These are phyloP conservation scores for Amazona vittata DNA, from an alignment of 2,113 vertebrate species.

Conservation along the genomic window DNA sequence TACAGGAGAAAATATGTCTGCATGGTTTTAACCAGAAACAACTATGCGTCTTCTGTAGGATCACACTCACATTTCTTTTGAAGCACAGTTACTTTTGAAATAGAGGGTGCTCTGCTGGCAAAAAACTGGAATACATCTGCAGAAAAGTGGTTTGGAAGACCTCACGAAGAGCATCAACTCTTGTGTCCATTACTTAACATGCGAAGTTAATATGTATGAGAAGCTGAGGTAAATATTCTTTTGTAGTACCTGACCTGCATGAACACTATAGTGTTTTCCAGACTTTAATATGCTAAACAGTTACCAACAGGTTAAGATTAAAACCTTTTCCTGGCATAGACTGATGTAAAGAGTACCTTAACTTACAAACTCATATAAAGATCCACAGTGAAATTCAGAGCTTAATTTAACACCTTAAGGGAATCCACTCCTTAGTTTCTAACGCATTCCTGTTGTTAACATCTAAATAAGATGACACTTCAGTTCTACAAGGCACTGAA, in stretches of 20 bases:
- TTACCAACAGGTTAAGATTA: background rate
- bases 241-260: background rate
- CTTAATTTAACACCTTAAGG: background rate
- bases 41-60: background rate
- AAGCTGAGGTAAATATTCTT: background rate
- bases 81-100: background rate
- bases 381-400: background rate
- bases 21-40: background rate
- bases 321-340: background rate
- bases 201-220: background rate
- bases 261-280: background rate
- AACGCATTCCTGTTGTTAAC: accelerated
- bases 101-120: background rate
- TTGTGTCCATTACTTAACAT: background rate
- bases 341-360: background rate
- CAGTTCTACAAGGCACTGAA: background rate
- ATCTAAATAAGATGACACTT: background rate
- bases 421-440: background rate
- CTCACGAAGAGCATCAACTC: background rate
- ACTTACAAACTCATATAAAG: background rate
- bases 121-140: background rate
- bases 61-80: background rate
- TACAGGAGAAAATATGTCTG: background rate
- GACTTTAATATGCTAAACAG: background rate
- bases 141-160: background rate